Base-by-base conservation (phyloP, 2,888 invertebrate species). In the Eurytoma californica region DNA sequence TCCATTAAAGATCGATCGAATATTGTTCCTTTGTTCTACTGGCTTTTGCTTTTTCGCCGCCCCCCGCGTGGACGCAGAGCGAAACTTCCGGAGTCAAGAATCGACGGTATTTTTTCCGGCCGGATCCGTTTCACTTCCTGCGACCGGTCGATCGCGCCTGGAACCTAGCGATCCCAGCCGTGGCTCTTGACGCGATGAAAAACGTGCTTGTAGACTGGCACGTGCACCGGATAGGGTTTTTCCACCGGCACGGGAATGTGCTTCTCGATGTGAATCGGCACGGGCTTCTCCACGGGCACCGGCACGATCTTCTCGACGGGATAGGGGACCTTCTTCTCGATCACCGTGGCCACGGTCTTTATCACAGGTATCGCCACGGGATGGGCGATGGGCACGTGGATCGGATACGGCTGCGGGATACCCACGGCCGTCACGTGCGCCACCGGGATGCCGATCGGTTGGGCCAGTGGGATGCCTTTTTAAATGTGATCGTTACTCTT, bases 291-390 rank as follows among this genome's bases (percentile, higher is more conserved):
- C 69, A 93, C 92, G 0, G 94, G 94, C 60, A 94, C 93, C 14
- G 93, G 93, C 0, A 94, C 93, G 3, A 91, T 90, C 87, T 92
- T 94, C 84, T 94, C 94, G 0, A 94, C 93, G 0, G 94, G 93
- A 86, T 93, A 94, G 0, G 94, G 94, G 12, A 94, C 93, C 39
- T 93, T 94, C 86, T 94, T 94, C 85, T 94, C 94, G 1, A 94
- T 92, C 0, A 94, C 94, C 60, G 94, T 91, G 0, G 93, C 92
- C 1, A 95, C 92, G 83, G 94, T 94, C 86, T 93, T 94, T 60
- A 94, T 91, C 2, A 94, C 92, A 0, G 94, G 94, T 7, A 94
- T 93, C 0, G 94, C 92, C 0, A 94, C 91, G 0, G 94, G 94
- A 83, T 94, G 94, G 0, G 94, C 92, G 0, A 94, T 93, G 1